Evolutionary conservation across 2,797 vertebrate genomes (phyloP).

Genomic region (Leuciscus waleckii): DNA sequence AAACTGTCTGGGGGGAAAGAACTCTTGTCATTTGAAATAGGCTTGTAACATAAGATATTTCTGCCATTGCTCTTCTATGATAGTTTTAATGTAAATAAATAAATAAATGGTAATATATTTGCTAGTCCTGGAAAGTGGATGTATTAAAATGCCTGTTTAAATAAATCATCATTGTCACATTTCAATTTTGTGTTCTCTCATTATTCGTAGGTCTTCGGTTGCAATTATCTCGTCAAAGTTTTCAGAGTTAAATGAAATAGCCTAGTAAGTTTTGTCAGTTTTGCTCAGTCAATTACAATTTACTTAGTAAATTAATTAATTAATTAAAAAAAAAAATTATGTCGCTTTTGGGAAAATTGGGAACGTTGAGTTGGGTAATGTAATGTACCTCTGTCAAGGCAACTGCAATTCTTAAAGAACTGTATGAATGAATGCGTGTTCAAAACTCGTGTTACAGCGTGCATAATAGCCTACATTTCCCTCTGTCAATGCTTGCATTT

Average conservation of each 20-base stretch:
- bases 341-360: neutral
- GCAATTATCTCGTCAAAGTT: neutral
- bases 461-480: neutral
- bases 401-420: no score
- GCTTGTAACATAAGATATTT: neutral
- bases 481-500: neutral
- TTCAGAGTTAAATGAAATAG: neutral
- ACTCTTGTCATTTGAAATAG: neutral
- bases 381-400: no score
- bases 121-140: constrained; percentile 10
- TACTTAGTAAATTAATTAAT: no score
- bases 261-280: no score
- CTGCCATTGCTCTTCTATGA: constrained; percentile 43
- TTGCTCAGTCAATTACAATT: neutral
- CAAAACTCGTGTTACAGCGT: neutral
- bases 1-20: constrained; percentile 54
- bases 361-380: neutral
- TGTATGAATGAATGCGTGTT: no score
- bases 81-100: constrained; percentile 69
- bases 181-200: constrained; percentile 54
- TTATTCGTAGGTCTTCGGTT: neutral
- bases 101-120: constrained; percentile 76
- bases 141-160: constrained; percentile 35
- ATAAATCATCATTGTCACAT: constrained; percentile 30
- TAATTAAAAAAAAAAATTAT: no score